These are phyloP conservation scores for Mugil cephalus DNA, from an alignment of 2,113 vertebrate genomes.

Conservation along the genomic window DNA sequence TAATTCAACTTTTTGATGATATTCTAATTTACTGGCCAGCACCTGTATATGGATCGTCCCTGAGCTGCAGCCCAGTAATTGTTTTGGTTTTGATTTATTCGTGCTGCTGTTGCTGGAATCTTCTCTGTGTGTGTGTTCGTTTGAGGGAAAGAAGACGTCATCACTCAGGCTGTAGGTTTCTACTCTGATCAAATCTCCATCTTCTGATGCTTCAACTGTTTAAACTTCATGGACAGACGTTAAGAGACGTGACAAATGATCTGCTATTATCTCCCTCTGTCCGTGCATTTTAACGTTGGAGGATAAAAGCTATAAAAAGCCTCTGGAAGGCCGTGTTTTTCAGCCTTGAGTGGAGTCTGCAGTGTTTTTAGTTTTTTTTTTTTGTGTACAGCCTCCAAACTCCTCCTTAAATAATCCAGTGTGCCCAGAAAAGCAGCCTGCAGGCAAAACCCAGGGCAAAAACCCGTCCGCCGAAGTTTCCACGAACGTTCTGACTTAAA, in stretches of 20 bases:
- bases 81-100: conserved; percentile 26
- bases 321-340: not conserved
- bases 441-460: conserved; percentile 23
- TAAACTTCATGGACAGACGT: not conserved
- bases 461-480: not conserved
- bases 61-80: not conserved
- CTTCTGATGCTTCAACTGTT: not conserved
- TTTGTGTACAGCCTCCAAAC: not conserved
- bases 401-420: conserved; percentile 8
- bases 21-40: too few relatives aligned
- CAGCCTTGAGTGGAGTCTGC: conserved; percentile 6
- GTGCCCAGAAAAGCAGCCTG: conserved; percentile 1
- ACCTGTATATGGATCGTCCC: conserved; percentile 23
- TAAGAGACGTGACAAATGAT: too few relatives aligned
- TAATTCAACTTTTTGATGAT: too few relatives aligned
- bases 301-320: too few relatives aligned
- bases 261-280: too few relatives aligned
- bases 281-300: too few relatives aligned
- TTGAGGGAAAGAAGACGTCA: not conserved
- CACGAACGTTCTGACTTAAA: conserved; percentile 6
- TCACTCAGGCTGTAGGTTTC: not conserved
- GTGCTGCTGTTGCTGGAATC: not conserved
- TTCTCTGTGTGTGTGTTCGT: not conserved
- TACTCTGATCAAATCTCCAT: not conserved
- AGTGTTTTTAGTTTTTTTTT: not conserved